Evolutionary conservation across 2,888 invertebrate species (phyloP).

Genomic region (Sinodicranocentrus sp.): DNA sequence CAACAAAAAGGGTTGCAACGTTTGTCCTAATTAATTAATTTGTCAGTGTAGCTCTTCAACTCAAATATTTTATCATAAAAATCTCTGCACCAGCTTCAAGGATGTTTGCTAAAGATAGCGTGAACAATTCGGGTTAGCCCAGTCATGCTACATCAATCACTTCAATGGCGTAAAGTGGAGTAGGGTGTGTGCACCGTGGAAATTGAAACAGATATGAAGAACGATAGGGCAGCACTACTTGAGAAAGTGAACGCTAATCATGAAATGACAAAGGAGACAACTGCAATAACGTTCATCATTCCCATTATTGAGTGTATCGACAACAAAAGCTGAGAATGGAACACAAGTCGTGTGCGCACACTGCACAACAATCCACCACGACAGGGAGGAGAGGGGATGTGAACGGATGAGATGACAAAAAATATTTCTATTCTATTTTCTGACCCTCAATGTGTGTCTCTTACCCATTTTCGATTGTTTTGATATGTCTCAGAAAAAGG

Average conservation of each 20-base stretch:
- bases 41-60: slow-evolving; percentile 16
- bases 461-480: slow-evolving; percentile 49
- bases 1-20: background rate
- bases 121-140: slow-evolving; percentile 64
- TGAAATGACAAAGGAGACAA: slow-evolving; percentile 61
- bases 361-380: background rate
- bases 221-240: slow-evolving; percentile 40
- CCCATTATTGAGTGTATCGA: slow-evolving; percentile 43
- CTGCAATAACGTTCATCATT: slow-evolving; percentile 61
- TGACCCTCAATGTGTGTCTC: slow-evolving; percentile 32
- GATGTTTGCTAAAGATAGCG: slow-evolving; percentile 60
- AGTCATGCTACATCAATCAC: slow-evolving; percentile 59
- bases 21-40: slow-evolving; percentile 54
- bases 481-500: slow-evolving; percentile 52
- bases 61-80: slow-evolving; percentile 27
- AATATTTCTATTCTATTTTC: slow-evolving; percentile 12
- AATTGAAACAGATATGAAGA: slow-evolving; percentile 52
- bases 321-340: slow-evolving; percentile 35
- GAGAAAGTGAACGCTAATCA: slow-evolving; percentile 65
- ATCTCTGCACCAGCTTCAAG: slow-evolving; percentile 47
- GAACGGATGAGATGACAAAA: slow-evolving; percentile 46
- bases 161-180: slow-evolving; percentile 36
- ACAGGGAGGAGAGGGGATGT: slow-evolving; percentile 6
- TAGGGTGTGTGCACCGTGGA: slow-evolving; percentile 58
- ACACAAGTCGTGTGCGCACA: slow-evolving; percentile 42